Conservation (phyloP, 2,113 vertebrate species). For the Centropus bengalensis region DNA sequence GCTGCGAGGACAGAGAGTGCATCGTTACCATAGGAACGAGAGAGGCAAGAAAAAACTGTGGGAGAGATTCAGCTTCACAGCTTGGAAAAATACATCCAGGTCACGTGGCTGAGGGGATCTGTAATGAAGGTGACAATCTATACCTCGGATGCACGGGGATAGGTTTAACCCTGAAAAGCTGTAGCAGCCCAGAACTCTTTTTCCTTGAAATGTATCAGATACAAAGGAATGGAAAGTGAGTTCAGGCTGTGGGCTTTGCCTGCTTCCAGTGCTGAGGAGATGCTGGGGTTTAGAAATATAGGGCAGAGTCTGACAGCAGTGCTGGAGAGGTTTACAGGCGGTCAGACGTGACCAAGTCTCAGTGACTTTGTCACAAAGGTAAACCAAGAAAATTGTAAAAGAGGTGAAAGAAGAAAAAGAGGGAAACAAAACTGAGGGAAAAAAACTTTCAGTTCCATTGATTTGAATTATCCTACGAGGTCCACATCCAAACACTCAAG, state of each 20-base stretch:
- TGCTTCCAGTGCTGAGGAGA: fast-evolving
- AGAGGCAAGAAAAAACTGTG: slow-evolving; percentile 76
- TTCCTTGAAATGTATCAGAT: neutral
- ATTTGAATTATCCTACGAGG: neutral
- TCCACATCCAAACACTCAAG: neutral
- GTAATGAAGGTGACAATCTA: neutral
- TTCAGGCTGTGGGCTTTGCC: neutral
- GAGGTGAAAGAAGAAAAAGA: neutral
- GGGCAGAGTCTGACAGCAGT: neutral
- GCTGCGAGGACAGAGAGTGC: slow-evolving; percentile 80
- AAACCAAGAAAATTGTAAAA: neutral
- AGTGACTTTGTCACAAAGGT: neutral
- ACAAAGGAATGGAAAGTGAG: neutral
- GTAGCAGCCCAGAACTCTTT: neutral
- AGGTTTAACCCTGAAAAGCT: neutral
- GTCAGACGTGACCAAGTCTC: neutral
- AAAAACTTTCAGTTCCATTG: neutral
- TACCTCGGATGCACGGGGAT: neutral
- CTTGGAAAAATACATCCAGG: slow-evolving; percentile 68
- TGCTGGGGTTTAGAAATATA: fast-evolving
- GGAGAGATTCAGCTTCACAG: slow-evolving; percentile 77
- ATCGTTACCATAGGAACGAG: slow-evolving; percentile 84
- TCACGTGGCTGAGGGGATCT: slow-evolving; percentile 59
- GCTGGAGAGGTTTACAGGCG: neutral
- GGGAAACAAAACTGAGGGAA: neutral